phyloP scores from a whole-genome alignment of 1,140 invertebrate species.

The Aphidius gifuensis region DNA sequence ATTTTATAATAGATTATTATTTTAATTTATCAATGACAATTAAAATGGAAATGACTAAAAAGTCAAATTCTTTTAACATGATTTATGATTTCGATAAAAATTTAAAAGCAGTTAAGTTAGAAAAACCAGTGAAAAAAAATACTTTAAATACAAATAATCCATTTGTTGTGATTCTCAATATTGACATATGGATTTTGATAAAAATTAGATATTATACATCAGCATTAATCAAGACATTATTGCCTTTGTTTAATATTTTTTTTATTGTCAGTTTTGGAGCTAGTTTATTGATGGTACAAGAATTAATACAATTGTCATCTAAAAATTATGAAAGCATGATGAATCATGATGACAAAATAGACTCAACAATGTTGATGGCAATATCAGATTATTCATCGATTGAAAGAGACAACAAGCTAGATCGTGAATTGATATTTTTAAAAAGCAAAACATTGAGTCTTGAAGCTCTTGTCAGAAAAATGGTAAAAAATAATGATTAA shows the following conservation, averaged over 20 bases:
- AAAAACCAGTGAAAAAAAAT: background rate
- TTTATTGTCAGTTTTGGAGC: slow-evolving; percentile 24
- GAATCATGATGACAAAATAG: too few species aligned
- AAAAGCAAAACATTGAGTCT: slow-evolving; percentile 29
- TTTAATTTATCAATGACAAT: too few species aligned
- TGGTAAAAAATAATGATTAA: slow-evolving; percentile 24
- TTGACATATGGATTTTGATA: slow-evolving; percentile 34
- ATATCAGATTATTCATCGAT: too few species aligned
- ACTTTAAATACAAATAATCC: background rate
- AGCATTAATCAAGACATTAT: slow-evolving; percentile 14
- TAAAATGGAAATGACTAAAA: too few species aligned
- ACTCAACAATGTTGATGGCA: too few species aligned
- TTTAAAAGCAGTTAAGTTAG: too few species aligned
- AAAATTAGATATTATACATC: slow-evolving; percentile 19
- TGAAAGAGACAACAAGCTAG: too few species aligned
- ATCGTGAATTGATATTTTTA: too few species aligned
- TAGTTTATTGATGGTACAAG: slow-evolving; percentile 26
- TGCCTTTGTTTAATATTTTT: slow-evolving; percentile 24
- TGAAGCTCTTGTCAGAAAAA: slow-evolving; percentile 30
- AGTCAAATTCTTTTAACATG: too few species aligned
- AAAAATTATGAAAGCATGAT: too few species aligned
- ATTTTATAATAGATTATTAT: too few species aligned
- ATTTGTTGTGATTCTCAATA: slow-evolving; percentile 10
- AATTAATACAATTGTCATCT: slow-evolving; percentile 23
- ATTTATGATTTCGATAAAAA: too few species aligned